Conservation (phyloP, 2,888 invertebrate genomes). For the Microplitis manilae region DNA sequence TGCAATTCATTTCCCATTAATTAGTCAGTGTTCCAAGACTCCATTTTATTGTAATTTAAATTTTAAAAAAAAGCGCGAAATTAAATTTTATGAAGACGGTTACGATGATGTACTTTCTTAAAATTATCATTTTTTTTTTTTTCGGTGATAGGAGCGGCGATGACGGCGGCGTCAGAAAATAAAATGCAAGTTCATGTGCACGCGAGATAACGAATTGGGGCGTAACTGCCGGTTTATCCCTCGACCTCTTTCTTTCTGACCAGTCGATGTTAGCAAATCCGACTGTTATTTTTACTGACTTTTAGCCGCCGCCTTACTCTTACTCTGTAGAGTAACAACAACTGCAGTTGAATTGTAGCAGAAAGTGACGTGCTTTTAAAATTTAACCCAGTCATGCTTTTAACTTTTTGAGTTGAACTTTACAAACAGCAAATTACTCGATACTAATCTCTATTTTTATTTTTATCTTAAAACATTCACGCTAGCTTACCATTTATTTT, state of each 20-base stretch:
- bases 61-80: too few species aligned
- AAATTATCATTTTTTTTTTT: neutral
- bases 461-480: neutral
- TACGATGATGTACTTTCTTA: neutral
- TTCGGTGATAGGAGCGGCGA: conserved; percentile 25
- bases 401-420: neutral
- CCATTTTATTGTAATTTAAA: too few species aligned
- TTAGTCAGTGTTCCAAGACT: conserved; percentile 21
- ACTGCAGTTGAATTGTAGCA: neutral
- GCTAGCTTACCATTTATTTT: too few species aligned
- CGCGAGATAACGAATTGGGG: conserved; percentile 43
- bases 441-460: neutral
- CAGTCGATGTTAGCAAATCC: conserved; percentile 11
- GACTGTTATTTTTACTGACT: neutral
- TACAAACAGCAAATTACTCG: neutral
- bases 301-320: neutral
- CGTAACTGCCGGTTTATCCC: conserved; percentile 21
- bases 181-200: conserved; percentile 32
- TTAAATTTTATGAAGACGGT: neutral
- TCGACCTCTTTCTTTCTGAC: conserved; percentile 27
- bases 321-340: too few species aligned
- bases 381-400: neutral
- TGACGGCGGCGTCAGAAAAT: neutral
- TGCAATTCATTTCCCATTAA: conserved; percentile 45
- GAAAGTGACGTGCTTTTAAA: neutral